Evolutionary conservation across 1,140 invertebrate species (phyloP), one percentile per base, ranked within the genome.

Genomic region (Sitophilus oryzae): DNA sequence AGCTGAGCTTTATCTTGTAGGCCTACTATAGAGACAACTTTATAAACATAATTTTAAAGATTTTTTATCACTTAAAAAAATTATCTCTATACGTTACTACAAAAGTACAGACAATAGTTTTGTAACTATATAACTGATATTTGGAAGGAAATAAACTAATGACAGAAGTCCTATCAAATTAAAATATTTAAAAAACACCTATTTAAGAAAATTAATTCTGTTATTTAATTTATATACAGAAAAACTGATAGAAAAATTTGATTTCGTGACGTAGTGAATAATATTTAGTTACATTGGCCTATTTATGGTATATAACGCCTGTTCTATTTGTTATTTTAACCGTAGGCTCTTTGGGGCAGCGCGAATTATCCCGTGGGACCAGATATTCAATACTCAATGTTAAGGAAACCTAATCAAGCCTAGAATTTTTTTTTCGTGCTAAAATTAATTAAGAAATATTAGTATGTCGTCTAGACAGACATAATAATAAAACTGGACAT

Each of bases 1-100:
- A 55, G 45, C 44, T 48, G 45, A 55, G 37, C 52, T 48, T 47
- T 42, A 47, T 11, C 19, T 47, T 20, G 23, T 16, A 20, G 52
- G 44, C 52, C 52, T 55, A 55, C 52, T 55, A 55, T 55, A 30
- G 5, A 5, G 25, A 30, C 11, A 30, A 11, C 25, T 5, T 30
- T 30, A 11, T 6, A 6, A 30, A 30, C 25, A 5, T 30, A 30
- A 30, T 30, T 6, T 30, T 6, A 30, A 6, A 11, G 25, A 30
- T 6, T 6, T 30, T 30, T 30, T 30, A 30, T 30, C 11, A 11
- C 5, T 30, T 30, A 30, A 30, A 11, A 11, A 30, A 6, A 30
- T 5, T 30, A 6, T 30, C 25, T 5, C 5, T 30, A 30, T 30
- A 11, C 11, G 11, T 6, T 30, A n/a, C n/a, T n/a, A n/a, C n/a